Conservation (phyloP, 2,113 vertebrate genomes). For the Melospiza melodia region DNA sequence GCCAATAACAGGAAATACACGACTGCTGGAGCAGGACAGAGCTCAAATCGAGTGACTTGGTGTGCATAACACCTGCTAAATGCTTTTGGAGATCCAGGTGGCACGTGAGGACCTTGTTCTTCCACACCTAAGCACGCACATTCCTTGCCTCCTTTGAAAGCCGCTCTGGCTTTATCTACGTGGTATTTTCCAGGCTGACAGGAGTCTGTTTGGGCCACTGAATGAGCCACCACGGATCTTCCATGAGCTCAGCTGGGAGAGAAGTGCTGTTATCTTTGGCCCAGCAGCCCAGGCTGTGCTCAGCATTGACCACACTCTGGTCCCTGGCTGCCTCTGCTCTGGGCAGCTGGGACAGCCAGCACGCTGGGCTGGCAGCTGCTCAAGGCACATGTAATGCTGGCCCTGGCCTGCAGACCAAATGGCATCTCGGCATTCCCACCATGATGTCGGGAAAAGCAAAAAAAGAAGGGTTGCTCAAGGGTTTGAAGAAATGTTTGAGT, state of each 20-base stretch:
- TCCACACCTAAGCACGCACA: neutral
- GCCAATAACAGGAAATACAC: neutral
- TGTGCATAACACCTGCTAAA: neutral
- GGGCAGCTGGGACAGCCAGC: neutral
- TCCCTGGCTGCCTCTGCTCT: conserved; percentile 30
- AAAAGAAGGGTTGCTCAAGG: neutral
- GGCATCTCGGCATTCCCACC: neutral
- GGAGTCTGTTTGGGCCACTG: neutral
- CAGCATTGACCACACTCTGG: conserved; percentile 33
- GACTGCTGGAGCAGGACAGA: neutral
- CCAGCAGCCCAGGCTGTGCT: neutral
- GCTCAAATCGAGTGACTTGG: accelerated
- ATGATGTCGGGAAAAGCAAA: neutral
- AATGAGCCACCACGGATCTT: conserved; percentile 16
- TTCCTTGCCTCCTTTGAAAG: neutral
- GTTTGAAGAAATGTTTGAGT: neutral
- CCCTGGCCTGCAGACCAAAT: neutral
- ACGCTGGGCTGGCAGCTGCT: conserved; percentile 15
- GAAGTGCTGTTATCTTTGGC: conserved; percentile 14
- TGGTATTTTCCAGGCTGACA: neutral
- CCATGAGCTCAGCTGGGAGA: conserved; percentile 26
- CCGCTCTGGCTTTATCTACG: neutral
- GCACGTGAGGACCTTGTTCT: neutral
- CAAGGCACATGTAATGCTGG: conserved; percentile 51
- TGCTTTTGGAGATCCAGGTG: neutral